Conservation (phyloP, 35 echinoderm and acorn worm genomes). For the Heliocidaris tuberculata region DNA sequence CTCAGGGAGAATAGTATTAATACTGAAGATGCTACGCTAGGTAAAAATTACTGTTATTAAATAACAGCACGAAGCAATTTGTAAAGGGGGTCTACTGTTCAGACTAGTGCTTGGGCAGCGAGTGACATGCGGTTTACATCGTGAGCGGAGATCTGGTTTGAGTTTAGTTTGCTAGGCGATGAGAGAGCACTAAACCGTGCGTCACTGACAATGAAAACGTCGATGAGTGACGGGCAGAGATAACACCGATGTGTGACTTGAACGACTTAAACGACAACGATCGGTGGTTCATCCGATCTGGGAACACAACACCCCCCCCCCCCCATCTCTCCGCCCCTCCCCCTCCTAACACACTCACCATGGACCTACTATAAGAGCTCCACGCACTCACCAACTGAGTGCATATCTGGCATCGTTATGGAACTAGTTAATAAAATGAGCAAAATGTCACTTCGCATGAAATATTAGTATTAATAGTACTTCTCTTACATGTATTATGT, state of each 20-base stretch:
- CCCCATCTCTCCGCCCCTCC: neutral
- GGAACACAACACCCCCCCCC: neutral
- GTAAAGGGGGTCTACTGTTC: neutral
- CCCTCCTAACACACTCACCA: neutral
- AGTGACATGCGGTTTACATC: conserved; percentile 28
- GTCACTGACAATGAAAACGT: conserved; percentile 34
- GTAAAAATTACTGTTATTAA: too few relatives aligned
- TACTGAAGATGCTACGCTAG: too few relatives aligned
- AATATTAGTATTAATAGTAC: too few relatives aligned
- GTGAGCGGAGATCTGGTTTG: conserved; percentile 21
- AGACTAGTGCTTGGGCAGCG: neutral
- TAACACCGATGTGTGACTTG: neutral
- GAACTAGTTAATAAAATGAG: too few relatives aligned
- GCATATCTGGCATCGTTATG: too few relatives aligned
- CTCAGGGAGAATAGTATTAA: too few relatives aligned
- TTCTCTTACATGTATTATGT: too few relatives aligned
- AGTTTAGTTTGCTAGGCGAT: conserved; percentile 10
- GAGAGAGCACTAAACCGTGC: conserved; percentile 33
- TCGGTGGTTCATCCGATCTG: neutral
- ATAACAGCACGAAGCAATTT: neutral
- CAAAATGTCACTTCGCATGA: too few relatives aligned
- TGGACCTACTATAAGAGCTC: too few relatives aligned
- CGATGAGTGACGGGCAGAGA: conserved; percentile 6
- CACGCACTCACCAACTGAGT: too few relatives aligned
- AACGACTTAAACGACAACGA: neutral